Evolutionary conservation across 1,140 invertebrate species (phyloP), one percentile per base, ranked within the genome.

Genomic region (Drosophila mayri): DNA sequence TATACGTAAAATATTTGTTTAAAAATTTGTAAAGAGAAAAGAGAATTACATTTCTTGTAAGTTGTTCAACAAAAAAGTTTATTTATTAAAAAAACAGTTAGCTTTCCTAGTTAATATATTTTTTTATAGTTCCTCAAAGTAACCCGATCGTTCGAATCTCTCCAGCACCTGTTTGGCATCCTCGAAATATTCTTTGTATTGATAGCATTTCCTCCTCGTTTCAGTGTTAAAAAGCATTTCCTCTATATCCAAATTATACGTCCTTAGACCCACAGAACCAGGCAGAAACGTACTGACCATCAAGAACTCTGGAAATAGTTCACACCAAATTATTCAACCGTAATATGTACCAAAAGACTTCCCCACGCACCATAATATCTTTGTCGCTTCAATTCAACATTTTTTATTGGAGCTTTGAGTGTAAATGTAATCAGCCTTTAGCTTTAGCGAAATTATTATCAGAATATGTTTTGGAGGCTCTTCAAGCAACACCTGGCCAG

Each of bases 111-210:
- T 16, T 11, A 55, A n/a, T 14, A 14, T 11, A 1, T 30, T 8
- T 8, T 22, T 41, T 67, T 18, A 67, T 1, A 77, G 37, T 35
- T 55, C 75, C 22, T 77, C 44, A 37, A 86, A 87, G 46, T 79
- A 82, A 1, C 83, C 79, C 9, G 74, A 32, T 32, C 67, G 63
- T 10, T 86, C 70, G 3, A 79, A 86, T 72, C 71, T 61, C 6
- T 50, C 44, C 18, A 86, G 18, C 22, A 86, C 25, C 2, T 25
- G 41, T 35, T 68, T 86, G 9, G 70, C 25, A 43, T 86, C 82
- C 22, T 86, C 65, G 3, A 76, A 6, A 28, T 47, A 75, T 11
- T 32, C 40, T 1, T 67, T 40, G 1, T 55, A 9, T 0, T 38
- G 12, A 25, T 76, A 86, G 0, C 25, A n/a, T 20, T 79, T 76